Percentiles rank a stretch among this genome's conserved stretches.
Conservation (phyloP, 2,797 vertebrate genomes). For the Enteromius radiatus region DNA sequence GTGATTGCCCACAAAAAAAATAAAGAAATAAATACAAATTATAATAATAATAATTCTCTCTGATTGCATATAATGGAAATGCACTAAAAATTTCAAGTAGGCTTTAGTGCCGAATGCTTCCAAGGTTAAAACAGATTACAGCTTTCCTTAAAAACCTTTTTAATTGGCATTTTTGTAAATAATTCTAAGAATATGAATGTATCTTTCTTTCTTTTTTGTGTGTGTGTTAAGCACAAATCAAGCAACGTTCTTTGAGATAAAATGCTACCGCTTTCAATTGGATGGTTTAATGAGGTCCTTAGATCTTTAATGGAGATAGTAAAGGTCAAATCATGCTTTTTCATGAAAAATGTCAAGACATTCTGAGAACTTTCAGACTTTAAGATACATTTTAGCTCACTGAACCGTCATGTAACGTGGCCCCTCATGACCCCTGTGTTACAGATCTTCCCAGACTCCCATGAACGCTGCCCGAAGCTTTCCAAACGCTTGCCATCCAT, state of each 20-base stretch:
- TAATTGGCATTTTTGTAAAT: not conserved
- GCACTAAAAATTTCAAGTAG: not conserved
- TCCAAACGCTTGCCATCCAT: conserved; percentile 81
- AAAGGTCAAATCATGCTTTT: not conserved
- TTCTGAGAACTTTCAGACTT: conserved; percentile 24
- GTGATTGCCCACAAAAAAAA: conserved; percentile 5
- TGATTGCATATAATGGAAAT: conserved; percentile 22
- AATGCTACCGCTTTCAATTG: not conserved
- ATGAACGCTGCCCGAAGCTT: conserved; percentile 81
- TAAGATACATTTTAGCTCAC: not conserved
- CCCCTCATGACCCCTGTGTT: not conserved
- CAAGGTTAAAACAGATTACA: not conserved
- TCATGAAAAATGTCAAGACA: conserved; percentile 26
- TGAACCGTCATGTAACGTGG: not conserved
- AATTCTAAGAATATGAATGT: not conserved
- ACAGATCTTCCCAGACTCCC: conserved; percentile 79
- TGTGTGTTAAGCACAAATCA: not conserved
- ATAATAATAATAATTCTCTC: not conserved
- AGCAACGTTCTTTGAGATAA: not conserved
- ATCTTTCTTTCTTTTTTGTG: not conserved
- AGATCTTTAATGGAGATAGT: not conserved
- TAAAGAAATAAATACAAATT: not conserved
- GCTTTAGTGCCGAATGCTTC: conserved; percentile 1
- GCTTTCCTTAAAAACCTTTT: not conserved
- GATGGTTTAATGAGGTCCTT: not conserved